A percentile compares a stretch with the other conserved stretches of the same genome.
Conservation (phyloP, 1,140 invertebrate species). For the Lordiphosa stackelbergi region DNA sequence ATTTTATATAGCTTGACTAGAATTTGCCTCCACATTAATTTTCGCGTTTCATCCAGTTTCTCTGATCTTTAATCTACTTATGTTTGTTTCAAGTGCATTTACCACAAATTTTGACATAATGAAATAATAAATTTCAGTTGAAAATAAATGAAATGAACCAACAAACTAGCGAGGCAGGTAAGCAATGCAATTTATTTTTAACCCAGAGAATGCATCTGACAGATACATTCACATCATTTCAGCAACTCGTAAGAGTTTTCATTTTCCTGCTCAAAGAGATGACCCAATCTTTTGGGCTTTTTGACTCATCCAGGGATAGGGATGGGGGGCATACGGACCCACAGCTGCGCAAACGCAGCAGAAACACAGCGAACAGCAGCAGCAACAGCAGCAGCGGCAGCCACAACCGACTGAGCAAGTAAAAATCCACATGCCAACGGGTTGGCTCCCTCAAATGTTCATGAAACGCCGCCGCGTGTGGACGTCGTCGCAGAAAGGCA, state of each 20-base stretch:
- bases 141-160: constrained; percentile 28
- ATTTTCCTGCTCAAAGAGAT: constrained; percentile 59
- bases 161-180: constrained; percentile 34
- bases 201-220: constrained; percentile 18
- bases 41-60: too few species aligned
- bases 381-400: constrained; percentile 13
- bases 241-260: constrained; percentile 34
- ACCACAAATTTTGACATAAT: constrained; percentile 49
- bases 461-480: constrained; percentile 68
- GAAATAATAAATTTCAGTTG: constrained; percentile 50
- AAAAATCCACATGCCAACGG: constrained; percentile 64
- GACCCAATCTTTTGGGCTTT: constrained; percentile 18
- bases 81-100: background rate
- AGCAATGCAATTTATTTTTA: constrained; percentile 62
- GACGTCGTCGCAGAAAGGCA: constrained; percentile 39
- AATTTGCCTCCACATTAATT: too few species aligned
- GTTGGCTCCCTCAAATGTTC: constrained; percentile 56
- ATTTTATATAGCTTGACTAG: too few species aligned
- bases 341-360: constrained; percentile 5
- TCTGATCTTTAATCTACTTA: constrained; percentile 2
- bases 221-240: constrained; percentile 6
- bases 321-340: background rate
- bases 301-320: background rate
- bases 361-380: constrained; percentile 53
- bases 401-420: constrained; percentile 30